Evolutionary conservation across 2,888 invertebrate genomes (phyloP), one percentile per base, ranked within the genome.

Genomic region (Chaetogeoica ovagalla): DNA sequence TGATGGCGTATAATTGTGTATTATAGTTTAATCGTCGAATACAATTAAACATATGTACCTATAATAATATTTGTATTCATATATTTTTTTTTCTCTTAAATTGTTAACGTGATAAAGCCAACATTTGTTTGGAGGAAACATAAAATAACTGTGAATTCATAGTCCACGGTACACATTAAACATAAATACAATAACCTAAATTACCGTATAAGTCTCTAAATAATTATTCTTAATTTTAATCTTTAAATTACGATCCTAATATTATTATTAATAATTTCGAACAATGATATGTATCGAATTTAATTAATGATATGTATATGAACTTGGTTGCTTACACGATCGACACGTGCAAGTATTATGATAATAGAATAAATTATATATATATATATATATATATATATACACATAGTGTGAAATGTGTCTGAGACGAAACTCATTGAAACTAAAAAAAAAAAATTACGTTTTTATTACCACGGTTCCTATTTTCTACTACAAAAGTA

Each of bases 261-360:
- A 71, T 43, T 39, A 15, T 59, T 75, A 71, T 19, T 43, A 71
- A 79, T 79, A 79, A 79, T 79, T 79, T 79, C 79, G 79, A 63
- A 71, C 79, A 79, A 79, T 79, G 79, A 79, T 79, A 79, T 79
- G 79, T 79, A 79, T 79, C 79, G 79, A 79, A 79, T 63, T 70
- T 70, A 21, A 55, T 79, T 69, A 37, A 65, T 79, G 79, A 79
- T 79, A 79, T 79, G 79, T 79, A 71, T 71, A 71, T 71, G 79
- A 71, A 63, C 79, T 71, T 71, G 79, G 79, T 63, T 79, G 70
- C 11, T 71, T 71, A 79, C 79, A 79, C 79, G 37, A 19, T 71
- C 15, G 65, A 23, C 13, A 48, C 48, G 79, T 79, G 70, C 62
- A 79, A 65, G 19, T 79, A 65, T 57, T 63, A 79, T 52, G 69